Percentiles rank a stretch among this genome's conserved stretches.
These are phyloP conservation scores for Prunella strophiata DNA, from an alignment of 2,797 vertebrate species.

Conservation along the genomic window DNA sequence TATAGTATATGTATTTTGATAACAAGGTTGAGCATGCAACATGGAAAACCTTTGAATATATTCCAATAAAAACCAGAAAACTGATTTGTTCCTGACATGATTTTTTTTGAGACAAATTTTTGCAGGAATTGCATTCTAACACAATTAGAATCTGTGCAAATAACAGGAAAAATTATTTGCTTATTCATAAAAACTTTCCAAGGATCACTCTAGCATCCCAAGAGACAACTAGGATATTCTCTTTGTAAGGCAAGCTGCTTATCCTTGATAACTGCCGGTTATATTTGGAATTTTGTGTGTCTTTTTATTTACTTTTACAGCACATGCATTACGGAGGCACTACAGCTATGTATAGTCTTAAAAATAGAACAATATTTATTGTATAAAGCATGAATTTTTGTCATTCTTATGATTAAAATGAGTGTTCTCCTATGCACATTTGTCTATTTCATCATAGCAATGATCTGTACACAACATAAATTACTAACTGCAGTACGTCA, in stretches of 20 bases:
- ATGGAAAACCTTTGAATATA: not conserved
- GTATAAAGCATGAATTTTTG: constrained; percentile 17
- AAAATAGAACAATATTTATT: constrained; percentile 18
- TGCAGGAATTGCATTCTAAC: not conserved
- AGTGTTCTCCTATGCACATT: constrained; percentile 16
- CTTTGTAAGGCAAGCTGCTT: not conserved
- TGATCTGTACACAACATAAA: constrained; percentile 41
- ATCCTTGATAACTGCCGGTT: not conserved
- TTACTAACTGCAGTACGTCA: constrained; percentile 31
- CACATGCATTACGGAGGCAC: not conserved
- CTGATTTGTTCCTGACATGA: not conserved
- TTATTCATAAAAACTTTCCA: not conserved
- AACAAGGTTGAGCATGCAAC: not conserved
- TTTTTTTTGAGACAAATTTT: constrained; percentile 6
- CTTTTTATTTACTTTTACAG: not conserved
- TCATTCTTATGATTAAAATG: constrained; percentile 25
- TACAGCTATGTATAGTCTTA: not conserved
- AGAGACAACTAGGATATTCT: not conserved
- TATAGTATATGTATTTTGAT: not conserved
- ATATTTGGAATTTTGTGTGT: not conserved
- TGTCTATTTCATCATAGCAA: constrained; percentile 32
- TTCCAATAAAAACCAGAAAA: not conserved
- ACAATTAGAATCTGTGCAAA: not conserved
- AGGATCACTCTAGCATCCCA: not conserved
- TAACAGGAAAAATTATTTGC: not conserved